Evolutionary conservation across 2,888 invertebrate genomes (phyloP), one percentile per base, ranked within the genome.

Genomic region (Papilio protenor): DNA sequence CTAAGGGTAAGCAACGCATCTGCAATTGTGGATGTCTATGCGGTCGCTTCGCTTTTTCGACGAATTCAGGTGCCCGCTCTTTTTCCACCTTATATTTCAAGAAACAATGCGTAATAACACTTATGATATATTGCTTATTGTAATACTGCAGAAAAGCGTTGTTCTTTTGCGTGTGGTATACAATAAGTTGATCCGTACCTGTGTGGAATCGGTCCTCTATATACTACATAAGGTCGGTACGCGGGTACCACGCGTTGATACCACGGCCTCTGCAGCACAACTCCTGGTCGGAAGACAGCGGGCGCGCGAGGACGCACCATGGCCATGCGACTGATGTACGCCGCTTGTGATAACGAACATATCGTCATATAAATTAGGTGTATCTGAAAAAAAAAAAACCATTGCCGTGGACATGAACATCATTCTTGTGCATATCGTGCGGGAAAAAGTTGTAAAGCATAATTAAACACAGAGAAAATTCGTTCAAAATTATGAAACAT

Each of bases 261-360:
- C 90, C 89, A 90, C 1, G 91, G 91, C 57, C 92, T 83, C 78
- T 88, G 90, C 81, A 93, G 80, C 73, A 85, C 86, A 66, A 92
- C 86, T 0, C 94, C 94, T 0, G 94, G 93, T 16, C 94, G 85
- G 87, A 94, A 92, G 3, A 88, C 87, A 0, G 89, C 85, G 1
- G 92, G 91, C 0, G 84, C 80, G n/a, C 92, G 83, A 69, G 89
- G 74, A 12, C 91, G 83, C 61, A 89, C 79, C 0, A 87, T 83
- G 0, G 88, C 81, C 90, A 94, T 90, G 3, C 92, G 90, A 74
- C 88, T 90, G 81, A 90, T 86, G 85, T 93, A 92, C 4, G 89
- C 90, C 6, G 91, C 90, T 69, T 91, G 88, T 18, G 89, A 82
- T 18, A 91, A 75, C 78, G 91, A 86, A 82, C 89, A 89, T 81